Base-by-base conservation (phyloP, 2,888 invertebrate genomes). In the Lycia hirtaria region DNA sequence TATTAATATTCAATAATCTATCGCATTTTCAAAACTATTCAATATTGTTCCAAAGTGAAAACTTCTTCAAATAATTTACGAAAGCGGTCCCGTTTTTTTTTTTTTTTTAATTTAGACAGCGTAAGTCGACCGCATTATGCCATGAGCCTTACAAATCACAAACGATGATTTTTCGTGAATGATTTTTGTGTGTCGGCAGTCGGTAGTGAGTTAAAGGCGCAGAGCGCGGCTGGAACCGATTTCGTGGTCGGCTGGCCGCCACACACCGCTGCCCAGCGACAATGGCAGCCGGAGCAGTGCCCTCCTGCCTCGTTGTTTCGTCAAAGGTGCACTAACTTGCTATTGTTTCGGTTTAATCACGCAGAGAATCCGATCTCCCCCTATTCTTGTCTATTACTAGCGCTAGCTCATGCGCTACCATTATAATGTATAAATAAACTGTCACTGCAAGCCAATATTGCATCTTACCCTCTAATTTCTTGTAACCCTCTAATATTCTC, bases 261-360 rank as follows among this genome's bases (percentile, higher is more conserved):
- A 88, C 89, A 89, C 86, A 80, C 86, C 87, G 84, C 73, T 90
- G 89, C 70, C 65, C 80, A 77, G 70, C 82, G 78, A 91, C 91
- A 91, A 91, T 88, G 81, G 76, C 72, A 44, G 69, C 67, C 79
- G 71, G 83, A 81, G 84, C 87, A 82, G 72, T 85, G 85, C 82
- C 85, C 86, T 80, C 81, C 65, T 64, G 60, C 69, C 71, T 75
- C 76, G 72, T 33, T 56, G 56, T 58, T 40, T 58, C 57, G 56
- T 75, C 75, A 75, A 75, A 76, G 72, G 67, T 72, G 65, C 67
- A 74, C 75, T 68, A 73, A 76, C 73, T 72, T 70, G 72, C 66
- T 78, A 82, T 84, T 87, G 84, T 84, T 83, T 85, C 76, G 81
- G 77, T 80, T 83, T 83, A 83, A 85, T 84, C 83, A 79, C 79